Evolutionary conservation across 2,797 vertebrate genomes (phyloP), one percentile per base, ranked within the genome.

Genomic region (Anableps anableps): DNA sequence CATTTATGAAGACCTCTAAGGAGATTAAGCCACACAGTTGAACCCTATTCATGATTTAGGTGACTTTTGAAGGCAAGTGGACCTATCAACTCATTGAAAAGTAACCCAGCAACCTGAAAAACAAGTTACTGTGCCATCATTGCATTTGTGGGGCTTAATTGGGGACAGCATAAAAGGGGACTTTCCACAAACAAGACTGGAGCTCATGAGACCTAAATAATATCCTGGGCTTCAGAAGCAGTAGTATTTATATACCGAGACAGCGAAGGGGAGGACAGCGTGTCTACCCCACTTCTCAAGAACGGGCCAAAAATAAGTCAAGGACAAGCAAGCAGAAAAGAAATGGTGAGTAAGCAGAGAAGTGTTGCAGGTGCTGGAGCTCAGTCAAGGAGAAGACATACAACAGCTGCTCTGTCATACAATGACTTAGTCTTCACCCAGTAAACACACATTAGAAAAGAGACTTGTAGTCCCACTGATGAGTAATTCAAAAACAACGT

Each of bases 371-470:
- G 90, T 94, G 93, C 85, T 86, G 78, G 77, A 84, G 79, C 36
- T 75, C 88, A 77, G 91, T 93, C 93, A 78, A 88, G 83, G 88
- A 93, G 94, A 95, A 85, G 89, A 85, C 88, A 89, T 79, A 64
- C 41, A 91, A 95, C 96, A 96, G 95, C 95, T 96, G 96, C 88
- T 72, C 88, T 91, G 94, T 96, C 95, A 91, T 83, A 95, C 94
- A 95, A 95, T 94, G 91, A 95, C 94, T 95, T 96, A 95, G 94
- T 96, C 93, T 95, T 91, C 78, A 89, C 51, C 72, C 80, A 68
- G 84, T 55, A 84, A 83, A 84, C 81, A 72, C 79, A 83, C 78
- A 86, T 83, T 45, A 14, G 26, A n/a, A 80, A 62, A 62, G 41
- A 81, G 41, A 81, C 83, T 68, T 75, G 36, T 45, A 83, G 66